phyloP scores from a whole-genome alignment of 2,113 vertebrate genomes.

The Oncorhynchus nerka region DNA sequence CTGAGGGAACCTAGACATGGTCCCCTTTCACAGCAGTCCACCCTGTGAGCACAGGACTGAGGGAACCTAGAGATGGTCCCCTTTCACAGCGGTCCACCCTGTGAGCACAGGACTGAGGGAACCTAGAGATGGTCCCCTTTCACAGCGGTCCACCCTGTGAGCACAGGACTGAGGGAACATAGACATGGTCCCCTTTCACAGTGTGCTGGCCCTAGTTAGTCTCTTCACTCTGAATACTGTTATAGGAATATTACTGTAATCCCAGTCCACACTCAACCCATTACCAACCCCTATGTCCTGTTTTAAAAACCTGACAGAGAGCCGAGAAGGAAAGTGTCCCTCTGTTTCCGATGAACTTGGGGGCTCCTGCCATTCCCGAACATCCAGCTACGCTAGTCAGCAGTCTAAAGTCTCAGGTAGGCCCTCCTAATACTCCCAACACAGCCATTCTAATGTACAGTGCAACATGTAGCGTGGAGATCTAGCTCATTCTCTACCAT shows the following conservation, averaged over 20 bases:
- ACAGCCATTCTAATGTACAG: background rate
- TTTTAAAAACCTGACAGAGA: conserved; percentile 69
- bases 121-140: background rate
- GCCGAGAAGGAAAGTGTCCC: conserved; percentile 81
- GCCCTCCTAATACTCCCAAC: background rate
- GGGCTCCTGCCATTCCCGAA: conserved; percentile 90
- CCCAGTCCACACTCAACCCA: background rate
- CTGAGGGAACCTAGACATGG: no score
- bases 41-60: no score
- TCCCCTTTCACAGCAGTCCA: no score
- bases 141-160: background rate
- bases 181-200: no score
- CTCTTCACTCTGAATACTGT: conserved; percentile 1
- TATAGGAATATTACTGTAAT: background rate
- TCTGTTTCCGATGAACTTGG: conserved; percentile 87
- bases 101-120: no score
- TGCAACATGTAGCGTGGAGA: no score
- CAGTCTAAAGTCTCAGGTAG: conserved; percentile 97
- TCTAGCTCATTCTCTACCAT: no score
- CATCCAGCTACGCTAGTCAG: conserved; percentile 95
- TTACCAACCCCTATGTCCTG: conserved; percentile 4
- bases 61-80: no score
- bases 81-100: no score
- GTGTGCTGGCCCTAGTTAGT: background rate
- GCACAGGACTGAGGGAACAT: no score